A percentile compares a stretch with the other conserved stretches of the same genome.
Conservation (phyloP, 2,113 vertebrate genomes). For the Oxyura jamaicensis region DNA sequence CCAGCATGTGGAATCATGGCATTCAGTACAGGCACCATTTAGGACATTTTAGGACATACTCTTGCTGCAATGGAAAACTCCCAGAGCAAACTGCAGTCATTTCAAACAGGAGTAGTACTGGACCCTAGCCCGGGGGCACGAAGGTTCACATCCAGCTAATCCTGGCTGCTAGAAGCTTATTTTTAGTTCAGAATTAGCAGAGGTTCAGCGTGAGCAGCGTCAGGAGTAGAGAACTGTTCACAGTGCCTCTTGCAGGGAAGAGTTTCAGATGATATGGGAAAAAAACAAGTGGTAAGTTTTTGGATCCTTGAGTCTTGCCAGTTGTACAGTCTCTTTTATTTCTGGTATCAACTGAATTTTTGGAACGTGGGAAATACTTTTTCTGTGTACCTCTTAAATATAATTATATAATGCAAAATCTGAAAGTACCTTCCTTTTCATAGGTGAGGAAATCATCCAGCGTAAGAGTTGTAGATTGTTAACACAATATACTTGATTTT, state of each 20-base stretch:
- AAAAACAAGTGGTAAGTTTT: slow-evolving; percentile 79
- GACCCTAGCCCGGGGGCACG: background rate
- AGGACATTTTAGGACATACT: background rate
- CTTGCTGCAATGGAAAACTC: background rate
- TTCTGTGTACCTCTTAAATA: background rate
- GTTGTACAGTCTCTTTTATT: background rate
- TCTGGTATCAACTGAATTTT: background rate
- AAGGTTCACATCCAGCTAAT: slow-evolving; percentile 53
- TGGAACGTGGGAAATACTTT: background rate
- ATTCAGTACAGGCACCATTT: background rate
- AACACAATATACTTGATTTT: background rate
- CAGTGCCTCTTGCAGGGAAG: background rate
- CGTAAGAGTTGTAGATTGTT: background rate
- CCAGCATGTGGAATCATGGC: background rate
- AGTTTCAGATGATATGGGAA: slow-evolving; percentile 69
- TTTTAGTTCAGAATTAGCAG: slow-evolving; percentile 71
- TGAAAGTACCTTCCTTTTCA: background rate
- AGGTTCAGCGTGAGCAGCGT: slow-evolving; percentile 31
- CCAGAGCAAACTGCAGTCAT: background rate
- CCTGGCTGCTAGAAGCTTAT: slow-evolving; percentile 64
- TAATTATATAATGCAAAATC: background rate
- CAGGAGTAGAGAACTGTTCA: background rate
- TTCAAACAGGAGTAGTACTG: background rate
- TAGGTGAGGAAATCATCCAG: background rate
- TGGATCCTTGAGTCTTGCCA: background rate